Base-by-base conservation (phyloP, 1,140 invertebrate genomes). In the Zaprionus tsacasi region DNA sequence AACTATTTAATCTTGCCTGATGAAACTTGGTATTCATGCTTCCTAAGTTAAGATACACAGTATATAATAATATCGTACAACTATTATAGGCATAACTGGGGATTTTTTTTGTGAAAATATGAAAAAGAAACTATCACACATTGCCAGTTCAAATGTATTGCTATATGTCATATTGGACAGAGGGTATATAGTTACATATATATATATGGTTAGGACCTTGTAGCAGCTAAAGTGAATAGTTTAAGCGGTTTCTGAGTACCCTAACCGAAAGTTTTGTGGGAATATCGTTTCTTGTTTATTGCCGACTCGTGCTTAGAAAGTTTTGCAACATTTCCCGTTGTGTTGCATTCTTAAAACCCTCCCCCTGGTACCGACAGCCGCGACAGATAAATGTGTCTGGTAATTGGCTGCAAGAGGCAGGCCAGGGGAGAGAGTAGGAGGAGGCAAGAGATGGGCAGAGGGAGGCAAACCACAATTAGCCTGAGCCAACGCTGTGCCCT, bases 381-480 rank as follows among this genome's bases (percentile, higher is more conserved):
- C 58, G 68, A 76, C 70, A 77, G 79, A 80, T 70, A 79, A 83
- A 83, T 83, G 78, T 52, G 81, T 71, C 61, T 48, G 80, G 80
- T 82, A 82, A 82, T 81, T 81, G 70, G 81, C 80, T 73, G 67
- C 71, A 75, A 56, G 48, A 35, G 30, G 38, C 6, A 15, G 10
- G 1, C 40, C 11, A n/a, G 21, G 21, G 2, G 21, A 3, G 13
- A 21, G 36, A 40, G 10, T 2, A 12, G 13, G 13, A 50, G n/a
- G 15, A 4, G 6, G 45, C 30, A 6, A 0, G 36, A 12, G 30
- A 11, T 6, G 8, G 43, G 43, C 6, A 15, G 27, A n/a, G 60
- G 5, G 54, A 36, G 70, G 64, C 54, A 73, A 71, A 78, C 77
- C 64, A 86, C 81, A 86, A 87, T 88, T 88, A 82, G 70, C 77